Base-by-base conservation (phyloP, 1,140 invertebrate species). In the Ceratosolen solmsi region DNA sequence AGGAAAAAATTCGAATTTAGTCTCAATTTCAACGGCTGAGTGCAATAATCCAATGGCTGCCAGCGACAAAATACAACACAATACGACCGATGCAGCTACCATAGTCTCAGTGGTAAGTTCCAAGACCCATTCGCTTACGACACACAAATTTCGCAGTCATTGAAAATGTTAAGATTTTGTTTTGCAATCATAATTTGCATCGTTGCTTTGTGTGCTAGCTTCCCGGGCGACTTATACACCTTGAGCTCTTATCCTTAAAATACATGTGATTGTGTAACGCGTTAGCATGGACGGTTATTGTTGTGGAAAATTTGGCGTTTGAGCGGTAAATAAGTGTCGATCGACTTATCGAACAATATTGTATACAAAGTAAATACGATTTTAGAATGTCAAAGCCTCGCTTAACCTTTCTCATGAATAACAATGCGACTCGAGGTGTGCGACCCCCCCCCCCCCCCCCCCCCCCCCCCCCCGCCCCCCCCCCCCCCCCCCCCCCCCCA, bases 21-120 rank as follows among this genome's bases (percentile, higher is more conserved):
- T 91, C 46, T 91, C 90, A 0, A 89, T 92, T 41, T 88, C 88
- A 0, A 86, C 88, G 17, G 87, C 88, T 46, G 93, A 93, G 79
- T 91, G 91, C 58, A 92, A n/a, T n/a, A n/a, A 86, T 33, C 56
- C 86, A 71, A 79, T 87, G 56, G 83, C 85, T n/a, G 65, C 84
- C 2, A 11, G 13, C 20, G 89, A 91, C 30, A 92, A 92, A 41
- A 89, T 86, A 84, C 90, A 89, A 49, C 88, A 89, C 22, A n/a
- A 7, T 73, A 84, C 89, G 46, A 86, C 89, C 46, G 92, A 94
- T 85, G 94, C 94, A 82, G 94, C 94, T 80, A 95, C 95, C 79
- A 95, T 95, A 84, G 93, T 95, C 36, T 95, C 95, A 80, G 95
- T 96, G 92, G 95, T 96, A 92, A 94, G 94, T 93, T 86, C 87